Evolutionary conservation across 1,140 invertebrate species (phyloP).

Genomic region (Orchesella cincta): DNA sequence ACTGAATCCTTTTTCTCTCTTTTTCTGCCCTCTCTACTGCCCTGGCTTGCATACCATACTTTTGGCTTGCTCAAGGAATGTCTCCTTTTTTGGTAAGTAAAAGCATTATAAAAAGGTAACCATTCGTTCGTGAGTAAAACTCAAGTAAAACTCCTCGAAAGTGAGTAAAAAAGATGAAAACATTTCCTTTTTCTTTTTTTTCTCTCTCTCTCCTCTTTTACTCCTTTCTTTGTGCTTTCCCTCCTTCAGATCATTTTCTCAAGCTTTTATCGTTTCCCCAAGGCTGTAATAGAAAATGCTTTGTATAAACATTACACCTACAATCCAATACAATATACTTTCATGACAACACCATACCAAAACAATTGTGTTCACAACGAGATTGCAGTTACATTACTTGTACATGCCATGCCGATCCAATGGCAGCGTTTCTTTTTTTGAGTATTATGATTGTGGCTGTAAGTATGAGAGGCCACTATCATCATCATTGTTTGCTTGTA

Average conservation of each 20-base stretch:
- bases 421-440: not conserved
- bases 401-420: not conserved
- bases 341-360: not conserved
- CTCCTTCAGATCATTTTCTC: not conserved
- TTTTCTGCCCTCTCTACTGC: no score
- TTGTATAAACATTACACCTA: conserved; percentile 3
- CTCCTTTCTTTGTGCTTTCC: no score
- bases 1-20: no score
- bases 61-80: no score
- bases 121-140: not conserved
- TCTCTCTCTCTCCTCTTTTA: no score
- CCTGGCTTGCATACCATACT: no score
- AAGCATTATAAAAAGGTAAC: not conserved
- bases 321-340: not conserved
- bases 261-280: not conserved
- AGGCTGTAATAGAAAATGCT: conserved; percentile 1
- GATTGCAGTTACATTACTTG: not conserved
- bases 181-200: not conserved
- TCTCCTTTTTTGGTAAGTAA: not conserved
- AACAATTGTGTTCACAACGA: not conserved
- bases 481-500: no score
- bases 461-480: not conserved
- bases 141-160: not conserved
- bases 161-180: not conserved
- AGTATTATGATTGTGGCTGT: not conserved